phyloP scores from a whole-genome alignment of 23 tunicate species.

The Phallusia fumigata region DNA sequence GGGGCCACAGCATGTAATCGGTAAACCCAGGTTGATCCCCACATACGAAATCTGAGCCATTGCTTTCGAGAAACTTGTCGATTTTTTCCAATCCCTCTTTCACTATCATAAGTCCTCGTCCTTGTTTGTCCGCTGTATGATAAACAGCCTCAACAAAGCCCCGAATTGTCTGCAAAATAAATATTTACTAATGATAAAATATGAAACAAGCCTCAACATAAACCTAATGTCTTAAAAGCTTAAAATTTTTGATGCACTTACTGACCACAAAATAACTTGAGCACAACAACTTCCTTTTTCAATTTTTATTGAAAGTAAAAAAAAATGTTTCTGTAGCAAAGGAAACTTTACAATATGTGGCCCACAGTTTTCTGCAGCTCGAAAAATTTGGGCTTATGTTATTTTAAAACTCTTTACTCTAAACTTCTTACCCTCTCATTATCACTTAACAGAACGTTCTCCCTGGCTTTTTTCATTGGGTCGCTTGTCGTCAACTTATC shows the following conservation, averaged over 20 bases:
- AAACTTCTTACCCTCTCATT: constrained; percentile 41
- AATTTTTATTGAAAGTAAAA: no score
- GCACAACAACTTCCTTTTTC: no score
- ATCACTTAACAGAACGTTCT: constrained; percentile 35
- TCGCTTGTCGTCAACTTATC: constrained; percentile 31
- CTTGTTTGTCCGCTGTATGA: constrained; percentile 7
- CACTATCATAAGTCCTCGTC: constrained; percentile 6
- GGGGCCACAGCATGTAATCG: constrained; percentile 83
- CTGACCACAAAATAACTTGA: no score
- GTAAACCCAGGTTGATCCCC: constrained; percentile 52
- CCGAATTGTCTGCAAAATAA: not conserved
- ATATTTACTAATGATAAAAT: no score
- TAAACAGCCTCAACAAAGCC: not conserved
- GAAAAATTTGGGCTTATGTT: no score
- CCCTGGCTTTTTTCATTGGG: constrained; percentile 56
- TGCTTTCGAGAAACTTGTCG: constrained; percentile 26
- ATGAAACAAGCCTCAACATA: no score
- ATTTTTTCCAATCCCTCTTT: constrained; percentile 28
- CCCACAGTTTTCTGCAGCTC: no score
- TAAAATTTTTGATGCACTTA: no score
- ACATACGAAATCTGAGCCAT: constrained; percentile 33
- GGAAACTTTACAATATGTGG: no score
- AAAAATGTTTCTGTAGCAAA: no score
- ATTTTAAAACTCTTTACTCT: no score
- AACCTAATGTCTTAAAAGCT: no score